Evolutionary conservation across 1,140 invertebrate genomes (phyloP), one percentile per base, ranked within the genome.

Genomic region (Spodoptera litura): DNA sequence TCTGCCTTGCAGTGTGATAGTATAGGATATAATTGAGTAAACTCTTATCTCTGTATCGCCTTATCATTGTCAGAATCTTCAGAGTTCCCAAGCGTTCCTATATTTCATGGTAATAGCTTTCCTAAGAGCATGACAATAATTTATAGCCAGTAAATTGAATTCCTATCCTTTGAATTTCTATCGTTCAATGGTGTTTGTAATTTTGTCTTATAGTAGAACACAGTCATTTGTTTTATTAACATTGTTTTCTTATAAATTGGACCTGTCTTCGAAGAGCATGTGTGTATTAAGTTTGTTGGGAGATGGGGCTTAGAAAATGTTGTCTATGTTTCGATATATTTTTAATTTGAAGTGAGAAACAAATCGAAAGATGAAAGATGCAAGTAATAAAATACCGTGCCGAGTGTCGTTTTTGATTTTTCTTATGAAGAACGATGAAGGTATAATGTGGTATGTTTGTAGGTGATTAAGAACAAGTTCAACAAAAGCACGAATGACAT

Each of bases 81-180:
- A 59, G 53, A 44, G 73, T 76, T 64, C 20, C 38, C 27, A 49
- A 44, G 31, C 64, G 27, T 38, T 61, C 53, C 66, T 10, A 78
- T 78, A 71, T 70, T 70, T 78, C 76, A 78, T 70, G 70, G 64
- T 68, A 78, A 78, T 68, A 70, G 76, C 76, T 70, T 70, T 59
- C 38, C 52, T 44, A 68, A 70, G n/a, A 44, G 52, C 76, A 78
- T 59, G 76, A 59, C 53, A 59, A 55, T 70, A 78, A 78, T 71
- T 78, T 78, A 78, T 71, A 52, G 64, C 35, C n/a, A 20, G 35
- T 71, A 78, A 71, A 78, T 78, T 78, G 64, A 59, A 70, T 78
- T 78, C 58, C 76, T 44, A 68, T 70, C 76, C 64, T 70, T 78
- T 78, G 64, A 71, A 78, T 70, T 59, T 59, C 76, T 27, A 68